phyloP scores from a whole-genome alignment of 2,888 invertebrate species.

The Volucella inanis region DNA sequence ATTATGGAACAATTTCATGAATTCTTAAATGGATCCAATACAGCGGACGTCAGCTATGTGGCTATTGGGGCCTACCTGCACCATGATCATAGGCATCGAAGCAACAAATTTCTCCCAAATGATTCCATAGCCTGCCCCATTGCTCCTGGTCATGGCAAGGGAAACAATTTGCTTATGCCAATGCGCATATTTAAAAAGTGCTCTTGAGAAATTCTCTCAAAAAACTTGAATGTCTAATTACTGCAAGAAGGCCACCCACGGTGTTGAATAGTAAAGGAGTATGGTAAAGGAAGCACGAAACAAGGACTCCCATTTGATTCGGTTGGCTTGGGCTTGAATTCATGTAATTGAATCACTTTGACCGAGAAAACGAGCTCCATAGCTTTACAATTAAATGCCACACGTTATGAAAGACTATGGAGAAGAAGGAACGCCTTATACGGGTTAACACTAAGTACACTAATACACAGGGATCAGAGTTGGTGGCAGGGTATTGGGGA shows the following conservation, averaged over 20 bases:
- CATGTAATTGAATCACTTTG: slow-evolving; percentile 69
- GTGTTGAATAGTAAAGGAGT: neutral
- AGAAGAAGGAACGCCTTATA: slow-evolving; percentile 4
- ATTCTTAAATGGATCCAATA: slow-evolving; percentile 72
- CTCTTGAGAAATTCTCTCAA: slow-evolving; percentile 19
- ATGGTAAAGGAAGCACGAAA: neutral
- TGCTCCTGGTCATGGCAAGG: slow-evolving; percentile 45
- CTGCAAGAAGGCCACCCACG: slow-evolving; percentile 27
- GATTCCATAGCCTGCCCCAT: slow-evolving; percentile 9
- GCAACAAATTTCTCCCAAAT: slow-evolving; percentile 69
- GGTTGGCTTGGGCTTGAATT: slow-evolving; percentile 56
- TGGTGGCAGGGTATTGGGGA: slow-evolving; percentile 3
- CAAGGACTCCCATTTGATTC: slow-evolving; percentile 53
- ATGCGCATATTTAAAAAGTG: slow-evolving; percentile 61
- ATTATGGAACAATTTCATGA: slow-evolving; percentile 71
- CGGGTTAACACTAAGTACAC: slow-evolving; percentile 18
- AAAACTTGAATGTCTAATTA: slow-evolving; percentile 42
- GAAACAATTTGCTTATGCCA: slow-evolving; percentile 68
- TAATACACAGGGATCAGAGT: slow-evolving; percentile 5
- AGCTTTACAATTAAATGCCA: slow-evolving; percentile 68
- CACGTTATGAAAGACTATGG: slow-evolving; percentile 43
- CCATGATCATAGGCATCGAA: slow-evolving; percentile 53
- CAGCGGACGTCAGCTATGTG: slow-evolving; percentile 46
- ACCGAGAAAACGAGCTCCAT: slow-evolving; percentile 34
- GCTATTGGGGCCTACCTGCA: slow-evolving; percentile 48